Percentiles rank a stretch among this genome's conserved stretches.
Conservation (phyloP, 2,797 vertebrate species). For the Micrastur ruficollis region DNA sequence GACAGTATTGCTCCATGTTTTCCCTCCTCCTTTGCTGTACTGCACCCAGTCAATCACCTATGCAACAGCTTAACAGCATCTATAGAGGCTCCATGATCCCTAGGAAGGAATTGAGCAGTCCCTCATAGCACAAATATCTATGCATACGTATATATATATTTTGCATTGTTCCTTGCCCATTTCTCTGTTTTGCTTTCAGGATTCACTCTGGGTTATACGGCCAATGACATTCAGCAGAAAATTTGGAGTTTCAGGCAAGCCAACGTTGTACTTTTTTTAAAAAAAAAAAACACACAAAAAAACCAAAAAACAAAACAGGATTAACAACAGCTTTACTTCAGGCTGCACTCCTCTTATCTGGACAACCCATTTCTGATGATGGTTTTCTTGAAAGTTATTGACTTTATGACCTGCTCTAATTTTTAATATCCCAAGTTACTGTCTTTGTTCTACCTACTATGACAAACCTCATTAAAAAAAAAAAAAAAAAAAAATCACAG, state of each 20-base stretch:
- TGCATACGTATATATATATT: rapidly evolving
- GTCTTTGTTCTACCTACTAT: neutral
- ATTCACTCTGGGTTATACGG: neutral
- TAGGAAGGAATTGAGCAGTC: neutral
- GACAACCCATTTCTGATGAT: neutral
- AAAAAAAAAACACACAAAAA: no score
- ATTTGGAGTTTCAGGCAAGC: neutral
- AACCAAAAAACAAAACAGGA: no score
- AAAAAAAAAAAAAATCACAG: conserved; percentile 35
- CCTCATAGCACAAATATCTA: neutral
- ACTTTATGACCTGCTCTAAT: neutral
- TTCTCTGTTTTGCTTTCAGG: neutral
- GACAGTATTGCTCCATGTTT: neutral
- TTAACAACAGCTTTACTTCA: neutral
- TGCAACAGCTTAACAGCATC: neutral
- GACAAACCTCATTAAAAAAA: neutral
- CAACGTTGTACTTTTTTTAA: neutral
- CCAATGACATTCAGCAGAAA: neutral
- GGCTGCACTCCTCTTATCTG: neutral
- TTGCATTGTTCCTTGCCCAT: neutral
- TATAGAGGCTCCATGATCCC: rapidly evolving
- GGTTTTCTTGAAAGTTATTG: neutral
- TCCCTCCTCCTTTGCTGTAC: neutral
- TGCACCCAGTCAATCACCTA: neutral
- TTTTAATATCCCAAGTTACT: neutral